Conservation (phyloP, 2,113 vertebrate genomes). For the Marmota monax region DNA sequence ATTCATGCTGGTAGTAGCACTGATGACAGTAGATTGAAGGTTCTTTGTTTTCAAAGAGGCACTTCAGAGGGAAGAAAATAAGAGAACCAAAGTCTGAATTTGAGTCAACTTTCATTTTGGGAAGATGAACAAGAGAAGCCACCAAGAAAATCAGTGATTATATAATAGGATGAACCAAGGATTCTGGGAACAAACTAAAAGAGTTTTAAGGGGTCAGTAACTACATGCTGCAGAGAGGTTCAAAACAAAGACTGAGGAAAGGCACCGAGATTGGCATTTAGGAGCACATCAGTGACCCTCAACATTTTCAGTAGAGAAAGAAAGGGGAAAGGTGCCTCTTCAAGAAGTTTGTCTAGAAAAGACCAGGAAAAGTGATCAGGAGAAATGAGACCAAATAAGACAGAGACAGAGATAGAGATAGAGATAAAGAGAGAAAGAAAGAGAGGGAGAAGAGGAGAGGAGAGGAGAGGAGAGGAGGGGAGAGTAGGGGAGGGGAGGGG, state of each 20-base stretch:
- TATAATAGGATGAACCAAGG: neutral
- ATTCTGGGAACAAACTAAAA: conserved; percentile 13
- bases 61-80: neutral
- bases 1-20: neutral
- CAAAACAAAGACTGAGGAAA: neutral
- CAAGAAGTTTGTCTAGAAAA: neutral
- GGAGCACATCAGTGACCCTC: neutral
- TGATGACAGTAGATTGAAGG: neutral
- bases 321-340: neutral
- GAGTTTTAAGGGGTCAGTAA: neutral
- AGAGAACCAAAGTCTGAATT: neutral
- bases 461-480: accelerated
- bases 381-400: neutral
- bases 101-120: neutral
- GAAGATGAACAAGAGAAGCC: neutral
- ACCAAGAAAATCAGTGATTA: neutral
- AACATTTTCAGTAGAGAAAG: neutral
- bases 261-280: neutral
- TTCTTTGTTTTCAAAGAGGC: neutral
- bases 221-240: neutral
- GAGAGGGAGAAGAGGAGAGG: too few relatives aligned
- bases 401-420: too few relatives aligned
- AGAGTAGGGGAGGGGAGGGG: accelerated
- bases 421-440: too few relatives aligned
- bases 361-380: neutral